phyloP scores from a whole-genome alignment of 2,888 invertebrate genomes.

The Acleris laterana region DNA sequence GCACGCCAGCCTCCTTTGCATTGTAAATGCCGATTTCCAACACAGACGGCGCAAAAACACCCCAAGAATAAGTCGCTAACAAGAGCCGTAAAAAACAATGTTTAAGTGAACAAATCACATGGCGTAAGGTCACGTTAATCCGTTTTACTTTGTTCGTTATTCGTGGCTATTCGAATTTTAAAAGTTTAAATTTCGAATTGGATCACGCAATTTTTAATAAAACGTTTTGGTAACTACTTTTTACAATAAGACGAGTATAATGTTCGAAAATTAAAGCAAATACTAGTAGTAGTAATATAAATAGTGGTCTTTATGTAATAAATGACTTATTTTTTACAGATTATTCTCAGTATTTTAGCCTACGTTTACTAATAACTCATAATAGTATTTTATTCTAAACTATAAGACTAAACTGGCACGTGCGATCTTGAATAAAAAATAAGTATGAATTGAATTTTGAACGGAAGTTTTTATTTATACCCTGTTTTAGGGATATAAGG shows the following conservation, averaged over 20 bases:
- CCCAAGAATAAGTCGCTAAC: constrained; percentile 7
- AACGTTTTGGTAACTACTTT: too few species aligned
- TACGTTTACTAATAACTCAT: constrained; percentile 2
- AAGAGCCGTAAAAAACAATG: constrained; percentile 23
- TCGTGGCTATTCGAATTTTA: too few species aligned
- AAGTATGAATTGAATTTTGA: constrained; percentile 52
- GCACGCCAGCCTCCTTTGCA: constrained; percentile 42
- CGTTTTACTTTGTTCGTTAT: too few species aligned
- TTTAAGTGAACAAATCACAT: constrained; percentile 17
- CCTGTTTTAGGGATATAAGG: constrained; percentile 18
- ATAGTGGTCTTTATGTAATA: too few species aligned
- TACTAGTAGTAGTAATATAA: too few species aligned
- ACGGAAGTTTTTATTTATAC: constrained; percentile 47
- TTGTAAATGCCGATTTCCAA: constrained; percentile 40
- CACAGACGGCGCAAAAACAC: constrained; percentile 21
- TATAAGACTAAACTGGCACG: constrained; percentile 34
- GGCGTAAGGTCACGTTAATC: background rate
- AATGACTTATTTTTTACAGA: too few species aligned
- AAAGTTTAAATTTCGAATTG: too few species aligned
- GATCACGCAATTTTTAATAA: too few species aligned
- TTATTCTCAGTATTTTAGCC: background rate
- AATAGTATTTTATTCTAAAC: constrained; percentile 18
- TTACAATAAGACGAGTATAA: too few species aligned
- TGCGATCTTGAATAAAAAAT: constrained; percentile 45
- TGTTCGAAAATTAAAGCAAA: too few species aligned